phyloP scores from a whole-genome alignment of 1,140 invertebrate species.

The Coptotermes formosanus region DNA sequence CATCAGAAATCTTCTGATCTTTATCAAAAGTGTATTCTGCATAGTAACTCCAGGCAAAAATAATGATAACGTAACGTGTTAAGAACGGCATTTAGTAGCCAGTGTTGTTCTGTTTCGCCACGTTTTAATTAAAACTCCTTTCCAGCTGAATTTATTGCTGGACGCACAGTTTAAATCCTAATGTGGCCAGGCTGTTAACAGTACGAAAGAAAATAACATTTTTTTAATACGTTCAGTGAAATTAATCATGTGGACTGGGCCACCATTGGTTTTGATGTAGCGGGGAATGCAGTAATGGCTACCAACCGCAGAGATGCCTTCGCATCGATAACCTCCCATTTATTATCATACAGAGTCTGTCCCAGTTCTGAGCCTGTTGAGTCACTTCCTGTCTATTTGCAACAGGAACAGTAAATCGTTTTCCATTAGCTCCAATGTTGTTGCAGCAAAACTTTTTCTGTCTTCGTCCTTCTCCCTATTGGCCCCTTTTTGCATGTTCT shows the following conservation, averaged over 20 bases:
- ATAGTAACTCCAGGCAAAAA: no score
- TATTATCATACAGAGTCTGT: background rate
- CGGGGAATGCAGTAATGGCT: background rate
- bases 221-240: background rate
- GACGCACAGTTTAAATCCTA: background rate
- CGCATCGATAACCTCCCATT: background rate
- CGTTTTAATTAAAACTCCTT: no score
- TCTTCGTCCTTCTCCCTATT: no score
- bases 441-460: background rate
- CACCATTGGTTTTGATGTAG: background rate
- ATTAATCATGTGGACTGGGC: background rate
- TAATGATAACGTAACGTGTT: no score
- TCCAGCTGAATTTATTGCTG: background rate
- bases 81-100: no score
- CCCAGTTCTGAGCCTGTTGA: background rate
- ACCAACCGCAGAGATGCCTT: background rate
- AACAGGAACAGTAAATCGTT: background rate
- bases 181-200: background rate
- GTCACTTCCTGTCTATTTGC: background rate
- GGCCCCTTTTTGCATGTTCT: background rate
- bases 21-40: no score
- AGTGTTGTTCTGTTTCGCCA: no score
- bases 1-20: no score
- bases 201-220: background rate
- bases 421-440: background rate